Percentiles rank a stretch among this genome's conserved stretches.
Conservation (phyloP, 2,113 vertebrate species). For the Cyprinodon variegatus region DNA sequence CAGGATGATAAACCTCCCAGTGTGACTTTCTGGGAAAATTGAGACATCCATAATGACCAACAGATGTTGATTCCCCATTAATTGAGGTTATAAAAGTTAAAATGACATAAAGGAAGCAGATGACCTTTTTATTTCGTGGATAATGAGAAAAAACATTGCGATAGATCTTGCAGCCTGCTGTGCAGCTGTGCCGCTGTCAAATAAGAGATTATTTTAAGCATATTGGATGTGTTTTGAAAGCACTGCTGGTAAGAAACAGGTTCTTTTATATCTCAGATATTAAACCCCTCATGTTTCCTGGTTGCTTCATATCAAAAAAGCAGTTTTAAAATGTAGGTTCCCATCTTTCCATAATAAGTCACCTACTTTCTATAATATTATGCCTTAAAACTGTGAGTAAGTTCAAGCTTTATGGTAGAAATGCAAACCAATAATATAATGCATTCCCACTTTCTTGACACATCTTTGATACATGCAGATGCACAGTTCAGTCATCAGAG, state of each 20-base stretch:
- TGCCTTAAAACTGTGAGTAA: background rate
- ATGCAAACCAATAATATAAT: background rate
- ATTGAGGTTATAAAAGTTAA: conserved; percentile 65
- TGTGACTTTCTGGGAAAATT: conserved; percentile 33
- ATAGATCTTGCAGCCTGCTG: conserved; percentile 25
- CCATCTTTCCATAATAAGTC: conserved; percentile 1
- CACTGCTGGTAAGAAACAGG: conserved; percentile 35
- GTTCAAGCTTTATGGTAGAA: background rate
- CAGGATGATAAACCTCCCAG: conserved; percentile 25
- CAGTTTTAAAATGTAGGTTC: conserved; percentile 1
- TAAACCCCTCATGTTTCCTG: conserved; percentile 1
- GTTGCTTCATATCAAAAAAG: background rate
- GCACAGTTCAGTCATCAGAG: conserved; percentile 37
- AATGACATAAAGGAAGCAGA: conserved; percentile 57
- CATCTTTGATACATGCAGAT: conserved; percentile 22
- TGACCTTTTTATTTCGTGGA: conserved; percentile 60
- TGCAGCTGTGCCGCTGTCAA: conserved; percentile 23
- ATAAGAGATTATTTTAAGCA: conserved; percentile 25
- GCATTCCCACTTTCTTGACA: background rate
- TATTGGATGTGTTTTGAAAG: conserved; percentile 34
- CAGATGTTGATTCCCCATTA: conserved; percentile 67
- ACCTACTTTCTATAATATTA: background rate
- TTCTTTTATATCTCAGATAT: background rate
- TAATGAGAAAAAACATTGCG: conserved; percentile 36
- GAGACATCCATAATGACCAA: conserved; percentile 40